phyloP scores from a whole-genome alignment of 2,113 vertebrate species.

The Cygnus buccinator region DNA sequence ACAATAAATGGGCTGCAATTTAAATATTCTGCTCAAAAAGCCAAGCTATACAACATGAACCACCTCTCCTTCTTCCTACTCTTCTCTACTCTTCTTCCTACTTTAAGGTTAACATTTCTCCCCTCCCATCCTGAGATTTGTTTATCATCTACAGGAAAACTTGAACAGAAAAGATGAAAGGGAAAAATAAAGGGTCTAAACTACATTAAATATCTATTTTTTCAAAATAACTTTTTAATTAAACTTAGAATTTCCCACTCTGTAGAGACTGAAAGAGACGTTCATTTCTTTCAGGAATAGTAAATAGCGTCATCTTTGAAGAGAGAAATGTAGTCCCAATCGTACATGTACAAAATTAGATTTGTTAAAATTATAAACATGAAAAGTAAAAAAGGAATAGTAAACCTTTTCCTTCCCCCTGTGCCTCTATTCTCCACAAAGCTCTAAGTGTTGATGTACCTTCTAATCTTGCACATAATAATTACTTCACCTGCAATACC shows the following conservation, averaged over 20 bases:
- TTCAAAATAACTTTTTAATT: background rate
- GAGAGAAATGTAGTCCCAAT: background rate
- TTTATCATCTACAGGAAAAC: background rate
- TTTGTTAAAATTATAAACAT: background rate
- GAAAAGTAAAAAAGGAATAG: background rate
- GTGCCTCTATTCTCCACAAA: background rate
- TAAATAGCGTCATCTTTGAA: background rate
- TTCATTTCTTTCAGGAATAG: background rate
- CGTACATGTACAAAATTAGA: background rate
- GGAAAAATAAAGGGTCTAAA: background rate
- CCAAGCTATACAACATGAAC: background rate
- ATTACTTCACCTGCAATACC: background rate
- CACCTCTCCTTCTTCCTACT: background rate
- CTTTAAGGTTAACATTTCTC: background rate
- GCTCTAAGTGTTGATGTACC: background rate
- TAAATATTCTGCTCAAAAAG: background rate
- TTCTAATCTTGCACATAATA: background rate
- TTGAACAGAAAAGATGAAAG: background rate
- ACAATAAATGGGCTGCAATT: background rate
- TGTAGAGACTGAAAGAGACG: background rate
- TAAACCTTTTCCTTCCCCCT: background rate
- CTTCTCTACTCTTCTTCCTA: background rate
- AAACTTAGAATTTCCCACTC: background rate
- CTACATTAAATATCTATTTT: background rate
- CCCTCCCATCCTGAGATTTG: rapidly evolving